Evolutionary conservation across 1,140 invertebrate genomes (phyloP).

Genomic region (Caligus rogercresseyi): DNA sequence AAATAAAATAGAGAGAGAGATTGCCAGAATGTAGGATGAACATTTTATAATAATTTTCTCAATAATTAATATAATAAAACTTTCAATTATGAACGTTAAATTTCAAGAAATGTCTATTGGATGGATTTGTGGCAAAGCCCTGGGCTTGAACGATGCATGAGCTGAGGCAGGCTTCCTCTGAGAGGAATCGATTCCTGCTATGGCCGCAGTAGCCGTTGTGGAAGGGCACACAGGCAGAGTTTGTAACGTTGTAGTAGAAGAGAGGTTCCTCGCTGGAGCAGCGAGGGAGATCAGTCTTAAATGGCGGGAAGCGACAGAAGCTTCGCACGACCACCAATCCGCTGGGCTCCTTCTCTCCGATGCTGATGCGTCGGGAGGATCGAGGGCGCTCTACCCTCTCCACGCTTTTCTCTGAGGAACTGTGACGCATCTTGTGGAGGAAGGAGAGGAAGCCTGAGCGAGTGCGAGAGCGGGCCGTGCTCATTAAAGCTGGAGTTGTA

Average conservation of each 20-base stretch:
- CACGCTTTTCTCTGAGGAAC: neutral
- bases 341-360: neutral
- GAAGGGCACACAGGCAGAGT: constrained; percentile 7
- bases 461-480: neutral
- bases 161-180: neutral
- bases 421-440: neutral
- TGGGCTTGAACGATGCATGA: constrained; percentile 1
- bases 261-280: constrained; percentile 1
- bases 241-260: constrained; percentile 13
- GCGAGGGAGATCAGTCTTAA: neutral
- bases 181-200: constrained; percentile 5
- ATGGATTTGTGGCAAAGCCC: neutral
- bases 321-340: constrained; percentile 4
- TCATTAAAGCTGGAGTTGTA: neutral
- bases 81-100: neutral
- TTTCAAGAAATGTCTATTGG: neutral
- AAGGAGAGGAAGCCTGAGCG: neutral
- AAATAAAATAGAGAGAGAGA: no score
- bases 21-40: no score
- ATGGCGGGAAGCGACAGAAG: constrained; percentile 4
- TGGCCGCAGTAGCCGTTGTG: constrained; percentile 2
- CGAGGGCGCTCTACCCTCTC: neutral
- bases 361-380: neutral
- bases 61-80: no score
- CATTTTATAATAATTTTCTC: no score